A percentile compares a stretch with the other conserved stretches of the same genome.
Conservation (phyloP, 2,888 invertebrate species). For the Malthinus seriepunctatus region DNA sequence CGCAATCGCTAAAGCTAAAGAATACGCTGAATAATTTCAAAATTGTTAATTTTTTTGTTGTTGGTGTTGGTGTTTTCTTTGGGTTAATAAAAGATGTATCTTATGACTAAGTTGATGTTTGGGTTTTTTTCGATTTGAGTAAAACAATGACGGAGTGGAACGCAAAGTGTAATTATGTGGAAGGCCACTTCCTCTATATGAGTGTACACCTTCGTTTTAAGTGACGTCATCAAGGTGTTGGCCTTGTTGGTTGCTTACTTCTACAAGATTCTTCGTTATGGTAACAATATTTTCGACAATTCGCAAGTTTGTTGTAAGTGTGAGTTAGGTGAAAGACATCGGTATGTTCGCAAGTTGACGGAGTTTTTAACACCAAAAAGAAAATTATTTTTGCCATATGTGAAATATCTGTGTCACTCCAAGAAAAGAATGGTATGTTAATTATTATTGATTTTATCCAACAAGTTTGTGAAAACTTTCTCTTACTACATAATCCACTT, state of each 20-base stretch:
- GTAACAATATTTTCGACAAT: constrained; percentile 15
- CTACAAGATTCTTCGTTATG: constrained; percentile 14
- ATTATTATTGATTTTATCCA: no score
- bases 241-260: constrained; percentile 14
- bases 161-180: constrained; percentile 17
- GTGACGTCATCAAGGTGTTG: constrained; percentile 27
- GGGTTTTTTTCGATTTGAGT: not conserved
- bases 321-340: not conserved
- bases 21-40: not conserved
- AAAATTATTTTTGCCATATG: not conserved
- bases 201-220: constrained; percentile 27
- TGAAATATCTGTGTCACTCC: constrained; percentile 3
- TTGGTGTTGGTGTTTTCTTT: no score
- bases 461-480: no score
- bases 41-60: constrained; percentile 6
- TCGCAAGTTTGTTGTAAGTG: constrained; percentile 4
- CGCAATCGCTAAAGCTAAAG: constrained; percentile 7
- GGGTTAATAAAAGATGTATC: no score
- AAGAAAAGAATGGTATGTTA: not conserved
- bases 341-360: constrained; percentile 1
- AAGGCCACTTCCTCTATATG: constrained; percentile 35
- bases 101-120: no score
- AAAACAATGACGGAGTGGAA: not conserved
- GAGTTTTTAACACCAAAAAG: not conserved
- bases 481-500: no score